These are phyloP conservation scores for Colius striatus DNA, from an alignment of 2,113 vertebrate species.

Conservation along the genomic window DNA sequence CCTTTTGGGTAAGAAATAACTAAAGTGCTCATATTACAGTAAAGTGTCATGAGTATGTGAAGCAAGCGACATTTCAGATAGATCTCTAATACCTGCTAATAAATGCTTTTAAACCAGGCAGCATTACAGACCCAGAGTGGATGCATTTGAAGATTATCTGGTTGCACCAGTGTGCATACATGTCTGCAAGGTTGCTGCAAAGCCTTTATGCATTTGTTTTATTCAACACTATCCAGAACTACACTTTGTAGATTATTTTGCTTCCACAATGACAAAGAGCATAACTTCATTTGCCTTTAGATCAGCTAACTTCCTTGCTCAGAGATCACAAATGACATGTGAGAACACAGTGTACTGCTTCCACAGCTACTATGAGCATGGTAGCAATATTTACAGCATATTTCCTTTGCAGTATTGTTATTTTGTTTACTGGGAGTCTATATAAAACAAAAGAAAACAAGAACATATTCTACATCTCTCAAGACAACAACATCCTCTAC, in stretches of 20 bases:
- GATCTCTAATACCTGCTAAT: not conserved
- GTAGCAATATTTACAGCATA: not conserved
- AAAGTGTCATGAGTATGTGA: not conserved
- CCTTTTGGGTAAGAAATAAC: not conserved
- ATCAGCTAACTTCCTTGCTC: not conserved
- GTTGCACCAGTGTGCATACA: fast-evolving
- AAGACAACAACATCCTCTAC: not conserved
- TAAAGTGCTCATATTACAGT: not conserved
- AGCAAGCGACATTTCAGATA: fast-evolving
- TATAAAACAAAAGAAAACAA: not conserved
- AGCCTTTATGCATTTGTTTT: not conserved
- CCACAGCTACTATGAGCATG: not conserved
- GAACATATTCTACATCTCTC: not conserved
- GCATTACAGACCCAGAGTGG: not conserved
- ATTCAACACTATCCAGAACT: not conserved
- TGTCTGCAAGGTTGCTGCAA: fast-evolving
- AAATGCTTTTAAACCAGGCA: not conserved
- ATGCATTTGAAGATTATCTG: not conserved
- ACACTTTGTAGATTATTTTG: not conserved
- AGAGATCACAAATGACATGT: not conserved
- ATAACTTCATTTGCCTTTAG: not conserved
- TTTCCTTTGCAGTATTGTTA: not conserved
- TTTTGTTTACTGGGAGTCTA: not conserved
- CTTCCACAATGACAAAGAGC: not conserved
- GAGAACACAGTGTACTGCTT: not conserved